A percentile compares a stretch with the other conserved stretches of the same genome.
These are phyloP conservation scores for Calliopum simillimum DNA, from an alignment of 2,888 invertebrate genomes.

Conservation along the genomic window DNA sequence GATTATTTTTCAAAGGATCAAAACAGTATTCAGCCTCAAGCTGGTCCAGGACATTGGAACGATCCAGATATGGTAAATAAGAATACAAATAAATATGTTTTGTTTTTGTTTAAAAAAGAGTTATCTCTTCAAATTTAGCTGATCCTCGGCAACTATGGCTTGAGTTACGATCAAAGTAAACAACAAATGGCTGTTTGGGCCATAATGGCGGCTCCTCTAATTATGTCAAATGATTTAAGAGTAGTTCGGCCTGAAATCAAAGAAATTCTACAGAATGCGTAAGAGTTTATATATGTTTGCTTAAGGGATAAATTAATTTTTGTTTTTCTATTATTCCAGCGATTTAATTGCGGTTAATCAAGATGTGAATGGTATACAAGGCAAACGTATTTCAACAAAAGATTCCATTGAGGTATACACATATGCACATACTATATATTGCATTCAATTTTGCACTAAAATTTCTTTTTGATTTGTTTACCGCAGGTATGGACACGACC, in stretches of 20 bases:
- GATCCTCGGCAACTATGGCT: conserved; percentile 73
- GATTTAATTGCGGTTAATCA: conserved; percentile 75
- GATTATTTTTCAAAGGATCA: conserved; percentile 74
- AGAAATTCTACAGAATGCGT: conserved; percentile 73
- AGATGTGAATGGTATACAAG: conserved; percentile 76
- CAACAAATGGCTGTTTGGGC: conserved; percentile 83
- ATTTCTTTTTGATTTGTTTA: background rate
- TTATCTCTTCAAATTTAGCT: conserved; percentile 59
- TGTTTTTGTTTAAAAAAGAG: background rate
- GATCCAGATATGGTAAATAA: conserved; percentile 76
- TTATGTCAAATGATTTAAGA: conserved; percentile 79
- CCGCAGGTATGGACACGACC: conserved; percentile 68
- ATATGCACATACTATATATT: background rate
- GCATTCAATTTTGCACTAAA: background rate
- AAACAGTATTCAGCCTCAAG: conserved; percentile 71
- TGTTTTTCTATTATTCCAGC: conserved; percentile 48
- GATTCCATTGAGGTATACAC: conserved; percentile 60
- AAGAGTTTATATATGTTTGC: conserved; percentile 40
- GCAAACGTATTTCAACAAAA: conserved; percentile 68
- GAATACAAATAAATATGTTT: background rate
- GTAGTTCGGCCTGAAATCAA: conserved; percentile 71
- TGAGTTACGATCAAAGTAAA: conserved; percentile 76
- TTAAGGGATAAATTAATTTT: background rate
- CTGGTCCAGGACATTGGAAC: conserved; percentile 78
- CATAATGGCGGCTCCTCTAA: conserved; percentile 77